These are phyloP conservation scores for Habrosyne pyritoides DNA, from an alignment of 2,888 invertebrate genomes.

Conservation along the genomic window DNA sequence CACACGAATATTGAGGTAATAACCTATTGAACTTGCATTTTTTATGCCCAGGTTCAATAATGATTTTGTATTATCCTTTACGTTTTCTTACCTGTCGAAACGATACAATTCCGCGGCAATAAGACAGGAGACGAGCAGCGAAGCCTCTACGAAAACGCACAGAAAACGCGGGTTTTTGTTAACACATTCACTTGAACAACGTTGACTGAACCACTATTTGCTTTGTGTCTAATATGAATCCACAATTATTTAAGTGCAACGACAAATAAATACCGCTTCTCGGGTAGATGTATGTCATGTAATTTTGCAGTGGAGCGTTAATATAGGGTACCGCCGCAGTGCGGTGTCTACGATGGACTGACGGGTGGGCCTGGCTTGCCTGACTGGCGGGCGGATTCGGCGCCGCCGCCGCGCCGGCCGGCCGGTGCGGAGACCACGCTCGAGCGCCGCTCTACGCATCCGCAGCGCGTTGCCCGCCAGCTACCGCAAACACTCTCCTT, in stretches of 20 bases:
- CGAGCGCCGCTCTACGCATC: constrained; percentile 26
- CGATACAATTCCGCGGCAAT: constrained; percentile 57
- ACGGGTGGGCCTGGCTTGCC: constrained; percentile 36
- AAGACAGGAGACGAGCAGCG: constrained; percentile 46
- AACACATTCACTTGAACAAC: constrained; percentile 54
- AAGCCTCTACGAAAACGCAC: constrained; percentile 54
- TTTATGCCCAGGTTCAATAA: no score
- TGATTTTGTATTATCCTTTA: not conserved
- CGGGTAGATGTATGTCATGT: constrained; percentile 28
- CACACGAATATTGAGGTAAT: no score
- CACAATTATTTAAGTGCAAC: constrained; percentile 32
- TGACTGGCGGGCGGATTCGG: constrained; percentile 22
- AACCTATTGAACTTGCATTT: no score
- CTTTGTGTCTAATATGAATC: constrained; percentile 32
- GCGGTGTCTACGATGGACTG: constrained; percentile 72
- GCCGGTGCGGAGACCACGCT: constrained; percentile 39
- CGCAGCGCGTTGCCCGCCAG: no score
- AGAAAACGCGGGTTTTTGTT: constrained; percentile 46
- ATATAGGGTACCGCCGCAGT: constrained; percentile 67
- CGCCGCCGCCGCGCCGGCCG: constrained; percentile 25
- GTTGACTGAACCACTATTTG: constrained; percentile 37
- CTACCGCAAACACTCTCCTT: no score
- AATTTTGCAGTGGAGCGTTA: constrained; percentile 30
- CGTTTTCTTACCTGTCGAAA: constrained; percentile 65
- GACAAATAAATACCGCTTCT: constrained; percentile 26